Conservation (phyloP, 2,888 invertebrate species). For the Urechis unicinctus region DNA sequence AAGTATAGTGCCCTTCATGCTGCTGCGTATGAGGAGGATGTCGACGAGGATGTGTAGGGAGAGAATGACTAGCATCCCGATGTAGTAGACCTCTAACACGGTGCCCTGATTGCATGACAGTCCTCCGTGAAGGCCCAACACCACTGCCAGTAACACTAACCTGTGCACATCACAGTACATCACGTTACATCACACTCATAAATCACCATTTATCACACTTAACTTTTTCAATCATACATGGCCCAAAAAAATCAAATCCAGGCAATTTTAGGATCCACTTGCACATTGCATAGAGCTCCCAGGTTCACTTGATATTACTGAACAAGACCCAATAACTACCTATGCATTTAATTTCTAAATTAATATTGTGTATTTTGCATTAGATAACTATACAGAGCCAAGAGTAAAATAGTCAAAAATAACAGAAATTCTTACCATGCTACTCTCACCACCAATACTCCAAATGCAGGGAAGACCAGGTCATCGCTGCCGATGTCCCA, state of each 20-base stretch:
- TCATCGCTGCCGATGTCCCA: slow-evolving; percentile 90
- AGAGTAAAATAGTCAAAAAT: no score
- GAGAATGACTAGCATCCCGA: slow-evolving; percentile 55
- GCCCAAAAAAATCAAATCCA: no score
- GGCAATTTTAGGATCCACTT: no score
- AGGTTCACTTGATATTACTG: no score
- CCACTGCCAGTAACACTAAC: neutral
- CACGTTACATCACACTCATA: no score
- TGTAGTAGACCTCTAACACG: slow-evolving; percentile 56
- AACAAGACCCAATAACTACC: no score
- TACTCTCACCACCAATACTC: slow-evolving; percentile 51
- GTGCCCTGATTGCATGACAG: slow-evolving; percentile 3
- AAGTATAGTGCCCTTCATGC: slow-evolving; percentile 65
- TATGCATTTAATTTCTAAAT: no score
- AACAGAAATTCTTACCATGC: slow-evolving; percentile 51
- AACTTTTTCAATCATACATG: no score
- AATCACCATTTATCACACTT: no score
- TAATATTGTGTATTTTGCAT: no score
- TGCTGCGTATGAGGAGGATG: slow-evolving; percentile 29
- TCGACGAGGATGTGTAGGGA: slow-evolving; percentile 45
- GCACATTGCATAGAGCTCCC: no score
- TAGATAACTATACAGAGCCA: no score
- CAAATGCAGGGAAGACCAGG: slow-evolving; percentile 72
- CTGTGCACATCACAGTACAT: neutral
- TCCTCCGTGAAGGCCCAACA: slow-evolving; percentile 2